Base-by-base conservation (phyloP, 2,113 vertebrate species). In the Ardeotis arabs region DNA sequence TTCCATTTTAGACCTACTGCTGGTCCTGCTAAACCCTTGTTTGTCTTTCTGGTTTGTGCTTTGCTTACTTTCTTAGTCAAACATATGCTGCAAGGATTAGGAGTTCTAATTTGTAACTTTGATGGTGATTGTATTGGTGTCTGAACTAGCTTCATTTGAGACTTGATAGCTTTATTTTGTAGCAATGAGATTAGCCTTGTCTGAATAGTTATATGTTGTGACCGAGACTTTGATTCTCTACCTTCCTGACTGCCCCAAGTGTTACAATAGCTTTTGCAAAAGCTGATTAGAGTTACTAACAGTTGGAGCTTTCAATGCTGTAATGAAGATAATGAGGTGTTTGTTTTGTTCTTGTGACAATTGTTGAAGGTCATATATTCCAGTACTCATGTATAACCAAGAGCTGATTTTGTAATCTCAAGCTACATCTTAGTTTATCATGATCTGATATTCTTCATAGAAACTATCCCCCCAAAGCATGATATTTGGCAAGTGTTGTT, bases 211-310 rank as follows among this genome's bases (percentile, higher is more conserved):
- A 66, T 79, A 52, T 95, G 56, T 95, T 87, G 74, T 93, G 84
- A 45, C n/a, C 18, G 31, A 78, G 66, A 53, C 81, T 87, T 90
- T 93, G 64, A n/a, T 62, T 95, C 20, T 82, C 25, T 52, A 63
- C 55, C 20, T 83, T 87, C 31, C 18, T 85, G 14, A 10, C 41
- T 83, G 50, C 23, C 73, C n/a, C 2, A 3, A 66, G 14, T 80
- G 25, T 77, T 74, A 70, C 90, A 94, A 87, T 28, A 76, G 21
- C n/a, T 85, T 94, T 95, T 90, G 37, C 45, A n/a, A 66, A 74
- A 84, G 53, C 50, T 93, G 39, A 76, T 88, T 49, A 80, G 64
- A 85, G 66, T 87, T 88, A 41, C 41, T 72, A 66, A 27, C 28
- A 28, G 68, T 49, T 79, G 52, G 44, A 52, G 23, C 27, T 87